Evolutionary conservation across 2,888 invertebrate species (phyloP), one percentile per base, ranked within the genome.

Genomic region (Folsomia candida): DNA sequence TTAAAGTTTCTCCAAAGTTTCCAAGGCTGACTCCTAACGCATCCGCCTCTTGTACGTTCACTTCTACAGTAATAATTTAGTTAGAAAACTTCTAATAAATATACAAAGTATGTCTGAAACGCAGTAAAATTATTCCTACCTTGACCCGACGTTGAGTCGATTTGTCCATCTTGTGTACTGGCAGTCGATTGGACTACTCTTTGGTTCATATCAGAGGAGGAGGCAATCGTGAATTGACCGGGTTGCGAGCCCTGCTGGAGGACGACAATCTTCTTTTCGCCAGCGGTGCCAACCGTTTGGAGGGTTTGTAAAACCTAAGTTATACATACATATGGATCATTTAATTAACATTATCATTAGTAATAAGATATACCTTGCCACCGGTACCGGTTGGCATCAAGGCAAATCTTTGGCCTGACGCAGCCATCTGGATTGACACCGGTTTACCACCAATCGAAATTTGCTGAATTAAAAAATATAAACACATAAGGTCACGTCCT

Each of bases 401-500:
- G 2, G 73, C 71, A 11, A 76, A 59, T 47, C 73, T 76, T 25
- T 73, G 76, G 2, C 76, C 72, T n/a, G n/a, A n/a, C 2, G 70
- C 86, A 20, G 89, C 87, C 86, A 90, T 88, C 83, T 89, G 89
- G 54, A 90, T 86, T 0, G 90, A 90, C 1, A 91, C 88, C 22
- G 89, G 89, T 82, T 90, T 90, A 0, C 90, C 90, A 6, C 89
- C 88, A 73, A 90, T 85, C 70, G 88, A 88, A 27, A 89, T 86
- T 81, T 88, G 88, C 83, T 87, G n/a, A 37, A 37, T 83, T 68
- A 25, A 59, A 59, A 11, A 57, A 57, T 11, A 57, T 57, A 57
- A 57, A 57, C 9, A 47, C n/a, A n/a, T n/a, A n/a, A n/a, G n/a
- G n/a, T n/a, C n/a, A n/a, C n/a, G n/a, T n/a, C n/a, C n/a, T n/a